Conservation (phyloP, 2,888 invertebrate species). For the Smittia aterrima region DNA sequence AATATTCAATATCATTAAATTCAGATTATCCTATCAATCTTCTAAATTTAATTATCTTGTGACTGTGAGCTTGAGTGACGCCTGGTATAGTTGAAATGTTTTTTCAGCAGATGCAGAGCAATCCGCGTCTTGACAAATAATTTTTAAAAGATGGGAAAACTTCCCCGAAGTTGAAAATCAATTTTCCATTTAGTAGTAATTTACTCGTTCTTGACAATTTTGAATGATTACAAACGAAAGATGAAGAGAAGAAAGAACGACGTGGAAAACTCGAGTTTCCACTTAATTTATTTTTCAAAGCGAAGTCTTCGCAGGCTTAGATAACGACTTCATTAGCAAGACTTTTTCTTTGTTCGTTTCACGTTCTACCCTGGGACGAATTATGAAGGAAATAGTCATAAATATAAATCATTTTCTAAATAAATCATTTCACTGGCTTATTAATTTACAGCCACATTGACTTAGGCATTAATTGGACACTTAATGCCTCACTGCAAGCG, state of each 20-base stretch:
- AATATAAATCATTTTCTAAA: conserved; percentile 39
- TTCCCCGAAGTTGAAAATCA: no score
- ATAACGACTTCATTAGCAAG: conserved; percentile 37
- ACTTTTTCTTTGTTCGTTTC: conserved; percentile 7
- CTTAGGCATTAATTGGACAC: background rate
- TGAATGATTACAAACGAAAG: no score
- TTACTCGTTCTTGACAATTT: no score
- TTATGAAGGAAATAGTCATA: conserved; percentile 27
- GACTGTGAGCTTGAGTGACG: background rate
- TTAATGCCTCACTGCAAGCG: no score
- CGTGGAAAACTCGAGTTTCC: background rate
- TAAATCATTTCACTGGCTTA: conserved; percentile 28
- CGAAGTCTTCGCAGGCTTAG: conserved; percentile 1
- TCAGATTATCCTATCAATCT: conserved; percentile 36
- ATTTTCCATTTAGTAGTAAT: no score
- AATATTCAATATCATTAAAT: conserved; percentile 30
- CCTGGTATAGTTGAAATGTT: background rate
- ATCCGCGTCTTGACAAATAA: background rate
- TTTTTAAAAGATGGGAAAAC: background rate
- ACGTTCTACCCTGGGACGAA: background rate
- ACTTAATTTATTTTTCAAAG: background rate
- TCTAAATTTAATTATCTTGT: conserved; percentile 32
- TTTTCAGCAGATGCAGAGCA: conserved; percentile 5
- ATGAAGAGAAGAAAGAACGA: no score
- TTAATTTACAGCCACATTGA: background rate